These are phyloP conservation scores for Aurelia sp. DNA, from an alignment of 30 jellyfish, hydroid and myxozoan genomes.

Conservation along the genomic window DNA sequence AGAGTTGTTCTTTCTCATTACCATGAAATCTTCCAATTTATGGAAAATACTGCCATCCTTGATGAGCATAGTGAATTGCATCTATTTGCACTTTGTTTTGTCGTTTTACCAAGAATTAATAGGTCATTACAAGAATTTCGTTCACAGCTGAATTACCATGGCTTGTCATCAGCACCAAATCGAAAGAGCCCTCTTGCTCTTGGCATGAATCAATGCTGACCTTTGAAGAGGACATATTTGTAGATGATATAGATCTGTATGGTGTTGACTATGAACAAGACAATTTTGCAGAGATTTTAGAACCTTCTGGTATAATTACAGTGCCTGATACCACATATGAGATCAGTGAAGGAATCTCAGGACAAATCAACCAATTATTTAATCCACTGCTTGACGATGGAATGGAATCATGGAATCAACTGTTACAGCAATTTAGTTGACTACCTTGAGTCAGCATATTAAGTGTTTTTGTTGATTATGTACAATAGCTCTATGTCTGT, in stretches of 20 bases:
- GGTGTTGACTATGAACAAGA: conserved; percentile 26
- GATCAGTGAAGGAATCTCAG: conserved; percentile 15
- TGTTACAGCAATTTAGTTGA: too few species aligned
- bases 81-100: conserved; percentile 29
- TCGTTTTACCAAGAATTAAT: conserved; percentile 25
- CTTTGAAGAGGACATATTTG: conserved; percentile 28
- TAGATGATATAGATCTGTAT: conserved; percentile 10
- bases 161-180: not conserved
- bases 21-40: conserved; percentile 9
- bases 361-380: not conserved
- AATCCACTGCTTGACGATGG: too few species aligned
- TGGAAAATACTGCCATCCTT: conserved; percentile 20
- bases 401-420: too few species aligned
- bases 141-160: too few species aligned
- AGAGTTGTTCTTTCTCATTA: conserved; percentile 26
- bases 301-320: conserved; percentile 10
- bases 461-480: too few species aligned
- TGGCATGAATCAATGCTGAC: conserved; percentile 38
- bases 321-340: conserved; percentile 25
- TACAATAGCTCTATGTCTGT: too few species aligned
- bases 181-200: conserved; percentile 37
- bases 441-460: too few species aligned
- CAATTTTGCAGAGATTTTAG: conserved; percentile 19
- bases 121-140: conserved; percentile 25
- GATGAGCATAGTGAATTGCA: conserved; percentile 25